These are phyloP conservation scores for Boloria selene DNA, from an alignment of 2,888 invertebrate species.

Conservation along the genomic window DNA sequence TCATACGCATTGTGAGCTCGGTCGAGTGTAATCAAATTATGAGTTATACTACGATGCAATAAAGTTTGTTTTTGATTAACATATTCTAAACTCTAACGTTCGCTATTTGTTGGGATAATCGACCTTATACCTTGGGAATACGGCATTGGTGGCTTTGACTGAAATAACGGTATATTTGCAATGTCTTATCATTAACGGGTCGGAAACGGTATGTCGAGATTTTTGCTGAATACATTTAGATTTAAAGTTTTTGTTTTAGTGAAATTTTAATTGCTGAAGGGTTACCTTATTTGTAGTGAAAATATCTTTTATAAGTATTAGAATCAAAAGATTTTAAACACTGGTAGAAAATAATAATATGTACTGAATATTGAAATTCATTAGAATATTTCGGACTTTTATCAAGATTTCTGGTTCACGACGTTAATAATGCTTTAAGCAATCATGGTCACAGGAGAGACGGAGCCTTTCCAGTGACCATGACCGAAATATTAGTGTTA, in stretches of 20 bases:
- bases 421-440: too few relatives aligned
- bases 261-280: not conserved
- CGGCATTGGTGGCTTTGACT: not conserved
- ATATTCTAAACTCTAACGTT: not conserved
- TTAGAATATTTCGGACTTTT: too few relatives aligned
- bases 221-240: slow-evolving; percentile 21
- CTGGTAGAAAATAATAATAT: too few relatives aligned
- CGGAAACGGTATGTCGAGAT: slow-evolving; percentile 29
- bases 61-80: slow-evolving; percentile 9
- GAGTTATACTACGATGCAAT: not conserved
- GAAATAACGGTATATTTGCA: slow-evolving; percentile 32
- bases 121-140: slow-evolving; percentile 13
- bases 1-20: slow-evolving; percentile 32
- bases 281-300: not conserved
- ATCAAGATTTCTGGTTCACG: too few relatives aligned
- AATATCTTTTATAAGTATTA: not conserved
- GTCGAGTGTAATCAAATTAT: slow-evolving; percentile 4
- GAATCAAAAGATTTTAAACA: too few relatives aligned
- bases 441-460: too few relatives aligned
- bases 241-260: not conserved
- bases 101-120: slow-evolving; percentile 5
- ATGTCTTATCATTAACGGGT: slow-evolving; percentile 38
- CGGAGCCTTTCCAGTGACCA: too few relatives aligned
- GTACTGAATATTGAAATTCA: too few relatives aligned
- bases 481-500: too few relatives aligned